Conservation (phyloP, 2,888 invertebrate genomes). For the Subacronicta megacephala region DNA sequence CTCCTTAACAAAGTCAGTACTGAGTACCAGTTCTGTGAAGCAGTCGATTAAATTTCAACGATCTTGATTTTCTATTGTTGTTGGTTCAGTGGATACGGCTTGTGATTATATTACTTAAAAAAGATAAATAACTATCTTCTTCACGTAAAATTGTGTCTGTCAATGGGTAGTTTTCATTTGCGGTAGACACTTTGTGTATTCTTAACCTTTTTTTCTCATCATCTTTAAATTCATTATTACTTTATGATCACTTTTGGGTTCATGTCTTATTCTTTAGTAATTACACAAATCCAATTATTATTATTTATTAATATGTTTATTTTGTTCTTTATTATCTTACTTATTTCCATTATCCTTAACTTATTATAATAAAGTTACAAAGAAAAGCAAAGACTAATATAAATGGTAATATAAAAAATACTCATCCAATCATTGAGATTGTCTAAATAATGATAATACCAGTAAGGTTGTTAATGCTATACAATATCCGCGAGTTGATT, state of each 20-base stretch:
- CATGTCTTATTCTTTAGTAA: too few relatives aligned
- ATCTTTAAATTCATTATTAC: too few relatives aligned
- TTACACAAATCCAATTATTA: too few relatives aligned
- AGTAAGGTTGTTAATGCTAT: slow-evolving; percentile 20
- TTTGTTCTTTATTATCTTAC: too few relatives aligned
- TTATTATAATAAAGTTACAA: slow-evolving; percentile 4
- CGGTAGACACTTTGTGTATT: too few relatives aligned
- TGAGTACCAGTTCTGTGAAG: slow-evolving; percentile 19
- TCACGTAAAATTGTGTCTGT: neutral
- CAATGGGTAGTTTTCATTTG: neutral
- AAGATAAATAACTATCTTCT: neutral
- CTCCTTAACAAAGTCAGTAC: slow-evolving; percentile 18
- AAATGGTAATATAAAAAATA: slow-evolving; percentile 40
- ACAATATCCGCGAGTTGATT: slow-evolving; percentile 28
- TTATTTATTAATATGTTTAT: too few relatives aligned
- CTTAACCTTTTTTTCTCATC: too few relatives aligned
- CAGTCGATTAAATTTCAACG: slow-evolving; percentile 34
- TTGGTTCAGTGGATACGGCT: neutral
- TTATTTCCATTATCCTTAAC: slow-evolving; percentile 1
- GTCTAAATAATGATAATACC: slow-evolving; percentile 9
- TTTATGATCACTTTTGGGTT: too few relatives aligned
- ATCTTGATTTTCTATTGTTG: slow-evolving; percentile 15
- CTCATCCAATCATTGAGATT: slow-evolving; percentile 29
- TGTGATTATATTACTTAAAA: neutral
- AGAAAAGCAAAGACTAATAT: slow-evolving; percentile 14